Base-by-base conservation (phyloP, 2,888 invertebrate species). In the Galeopsomyia nigrocyanea region DNA sequence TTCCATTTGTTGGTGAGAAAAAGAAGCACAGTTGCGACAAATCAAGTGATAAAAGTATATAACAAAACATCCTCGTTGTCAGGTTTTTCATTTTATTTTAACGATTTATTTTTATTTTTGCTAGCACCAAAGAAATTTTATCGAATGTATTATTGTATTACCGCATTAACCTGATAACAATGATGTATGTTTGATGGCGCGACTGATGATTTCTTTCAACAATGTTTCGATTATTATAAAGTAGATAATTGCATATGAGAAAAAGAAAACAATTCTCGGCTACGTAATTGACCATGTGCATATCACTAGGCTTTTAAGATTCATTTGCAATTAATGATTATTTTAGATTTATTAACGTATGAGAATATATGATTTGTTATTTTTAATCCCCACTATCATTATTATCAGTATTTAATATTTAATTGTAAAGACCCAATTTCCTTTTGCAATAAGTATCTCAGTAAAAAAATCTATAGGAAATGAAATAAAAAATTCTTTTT, bases 61-160 rank as follows among this genome's bases (percentile, higher is more conserved):
- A 61, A 60, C 22, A 47, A 69, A 69, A 63, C 39, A 69, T 67
- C 55, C 21, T 72, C 58, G 68, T 68, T 62, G 61, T 68, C 61
- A 62, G 58, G 65, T 71, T 71, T 64, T 75, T 68, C 39, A 58
- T 75, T 69, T 65, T 65, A 46, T 72, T 67, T 71, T 56, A 39
- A 39, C 10, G 7, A 39, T 39, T 39, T 39, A 39, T 39, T 75
- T 76, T 75, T 69, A 73, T 77, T 77, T 74, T 77, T 73, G 75
- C 77, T 71, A 75, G 73, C 73, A 78, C 78, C 78, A 78, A 78
- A 78, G 77, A 78, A 75, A 77, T 76, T 77, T 47, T 74, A 55
- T 73, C 14, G 57, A 72, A 39, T 64, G 68, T 75, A 77, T 76
- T 75, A 68, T 74, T 76, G 71, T 74, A 73, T 71, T 68, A 72